phyloP scores from a whole-genome alignment of 2,797 vertebrate species.

The Oryzias dopingdopingensis region DNA sequence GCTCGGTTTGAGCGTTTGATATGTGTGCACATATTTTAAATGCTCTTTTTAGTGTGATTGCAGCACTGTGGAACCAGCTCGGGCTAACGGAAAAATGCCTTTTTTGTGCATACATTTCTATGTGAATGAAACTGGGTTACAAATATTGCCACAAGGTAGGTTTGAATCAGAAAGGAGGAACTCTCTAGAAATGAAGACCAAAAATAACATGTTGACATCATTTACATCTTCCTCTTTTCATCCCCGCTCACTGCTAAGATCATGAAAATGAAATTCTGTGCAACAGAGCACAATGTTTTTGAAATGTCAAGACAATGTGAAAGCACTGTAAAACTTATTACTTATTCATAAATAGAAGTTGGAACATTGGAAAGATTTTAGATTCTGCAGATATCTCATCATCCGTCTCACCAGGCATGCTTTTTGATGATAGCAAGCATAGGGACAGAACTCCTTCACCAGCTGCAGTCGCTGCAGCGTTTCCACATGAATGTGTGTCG shows the following conservation, averaged over 20 bases:
- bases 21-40: constrained; percentile 23
- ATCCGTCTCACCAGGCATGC: constrained; percentile 31
- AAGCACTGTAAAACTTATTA: constrained; percentile 62
- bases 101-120: constrained; percentile 5
- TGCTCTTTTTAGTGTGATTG: constrained; percentile 11
- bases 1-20: constrained; percentile 28
- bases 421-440: constrained; percentile 36
- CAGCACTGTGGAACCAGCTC: constrained; percentile 15
- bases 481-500: constrained; percentile 4
- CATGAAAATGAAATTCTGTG: constrained; percentile 53
- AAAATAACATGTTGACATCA: constrained; percentile 3
- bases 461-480: background rate
- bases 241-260: constrained; percentile 2
- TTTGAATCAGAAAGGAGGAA: constrained; percentile 16
- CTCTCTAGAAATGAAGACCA: constrained; percentile 13
- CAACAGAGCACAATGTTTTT: constrained; percentile 55
- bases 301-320: constrained; percentile 66
- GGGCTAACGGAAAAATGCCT: background rate
- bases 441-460: constrained; percentile 35
- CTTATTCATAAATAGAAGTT: constrained; percentile 69
- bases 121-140: constrained; percentile 4
- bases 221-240: constrained; percentile 8
- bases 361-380: constrained; percentile 77
- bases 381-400: constrained; percentile 55
- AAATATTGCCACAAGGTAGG: constrained; percentile 17